phyloP scores from a whole-genome alignment of 2,888 invertebrate species.

The Dynastes hyllus region DNA sequence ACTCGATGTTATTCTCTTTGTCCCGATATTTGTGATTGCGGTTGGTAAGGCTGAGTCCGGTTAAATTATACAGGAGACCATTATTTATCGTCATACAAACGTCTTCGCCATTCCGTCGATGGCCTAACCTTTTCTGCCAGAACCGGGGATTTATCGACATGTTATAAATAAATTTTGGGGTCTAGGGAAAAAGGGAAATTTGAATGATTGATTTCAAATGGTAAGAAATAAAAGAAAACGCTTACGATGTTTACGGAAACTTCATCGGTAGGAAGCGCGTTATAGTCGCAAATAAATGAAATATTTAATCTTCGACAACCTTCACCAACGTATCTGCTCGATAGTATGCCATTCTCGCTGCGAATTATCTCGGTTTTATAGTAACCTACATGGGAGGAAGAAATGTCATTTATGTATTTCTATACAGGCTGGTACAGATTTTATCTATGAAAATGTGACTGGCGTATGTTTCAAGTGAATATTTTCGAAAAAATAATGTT shows the following conservation, averaged over 20 bases:
- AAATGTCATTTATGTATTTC: background rate
- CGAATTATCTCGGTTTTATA: background rate
- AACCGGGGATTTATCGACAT: too few species aligned
- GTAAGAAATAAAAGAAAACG: background rate
- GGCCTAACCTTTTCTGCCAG: too few species aligned
- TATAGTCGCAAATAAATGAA: constrained; percentile 31
- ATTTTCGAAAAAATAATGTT: too few species aligned
- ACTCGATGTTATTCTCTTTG: constrained; percentile 1
- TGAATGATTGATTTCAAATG: too few species aligned
- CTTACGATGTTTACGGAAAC: constrained; percentile 22
- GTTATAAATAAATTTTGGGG: constrained; percentile 18
- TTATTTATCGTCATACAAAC: background rate
- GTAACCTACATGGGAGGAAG: background rate
- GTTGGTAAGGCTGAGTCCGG: background rate
- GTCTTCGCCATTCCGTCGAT: background rate
- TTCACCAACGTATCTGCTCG: constrained; percentile 11
- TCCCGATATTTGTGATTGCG: constrained; percentile 20
- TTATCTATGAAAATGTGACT: too few species aligned
- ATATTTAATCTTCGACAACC: background rate
- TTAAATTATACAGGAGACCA: constrained; percentile 20
- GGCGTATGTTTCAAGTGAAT: too few species aligned
- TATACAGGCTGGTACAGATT: too few species aligned
- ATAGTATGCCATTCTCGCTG: constrained; percentile 15
- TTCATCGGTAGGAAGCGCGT: background rate
- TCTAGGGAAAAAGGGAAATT: background rate